A percentile compares a stretch with the other conserved stretches of the same genome.
Conservation (phyloP, 2,797 vertebrate species). For the Morelia viridis region DNA sequence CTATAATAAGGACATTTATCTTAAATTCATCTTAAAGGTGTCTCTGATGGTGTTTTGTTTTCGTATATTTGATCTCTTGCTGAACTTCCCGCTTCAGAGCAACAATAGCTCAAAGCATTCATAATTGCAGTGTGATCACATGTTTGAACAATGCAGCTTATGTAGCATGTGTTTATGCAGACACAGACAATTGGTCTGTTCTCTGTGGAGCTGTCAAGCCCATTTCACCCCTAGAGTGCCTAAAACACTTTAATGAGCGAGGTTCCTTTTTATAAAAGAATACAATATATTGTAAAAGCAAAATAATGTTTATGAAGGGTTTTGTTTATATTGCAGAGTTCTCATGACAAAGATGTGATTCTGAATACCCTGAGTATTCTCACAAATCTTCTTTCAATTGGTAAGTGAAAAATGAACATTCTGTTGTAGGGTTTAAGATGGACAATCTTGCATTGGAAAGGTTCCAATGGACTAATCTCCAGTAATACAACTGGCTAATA, state of each 20-base stretch:
- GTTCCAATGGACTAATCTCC: not conserved
- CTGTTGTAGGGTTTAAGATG: not conserved
- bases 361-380: conserved; percentile 82
- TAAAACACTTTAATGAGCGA: not conserved
- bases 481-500: not conserved
- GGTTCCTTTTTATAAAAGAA: not conserved
- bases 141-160: not conserved
- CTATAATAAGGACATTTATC: not conserved
- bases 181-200: not conserved
- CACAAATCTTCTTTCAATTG: conserved; percentile 85
- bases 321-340: conserved; percentile 76
- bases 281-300: not conserved
- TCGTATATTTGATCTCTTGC: not conserved
- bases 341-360: conserved; percentile 78
- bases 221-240: not conserved
- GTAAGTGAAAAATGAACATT: conserved; percentile 71
- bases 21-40: not conserved
- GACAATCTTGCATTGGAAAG: not conserved
- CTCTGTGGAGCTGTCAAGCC: not conserved
- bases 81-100: not conserved
- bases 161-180: not conserved
- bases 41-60: not conserved
- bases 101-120: not conserved
- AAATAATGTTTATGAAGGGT: not conserved
- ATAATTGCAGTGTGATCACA: not conserved